Conservation (phyloP, 2,113 vertebrate genomes). For the Azemiops feae region DNA sequence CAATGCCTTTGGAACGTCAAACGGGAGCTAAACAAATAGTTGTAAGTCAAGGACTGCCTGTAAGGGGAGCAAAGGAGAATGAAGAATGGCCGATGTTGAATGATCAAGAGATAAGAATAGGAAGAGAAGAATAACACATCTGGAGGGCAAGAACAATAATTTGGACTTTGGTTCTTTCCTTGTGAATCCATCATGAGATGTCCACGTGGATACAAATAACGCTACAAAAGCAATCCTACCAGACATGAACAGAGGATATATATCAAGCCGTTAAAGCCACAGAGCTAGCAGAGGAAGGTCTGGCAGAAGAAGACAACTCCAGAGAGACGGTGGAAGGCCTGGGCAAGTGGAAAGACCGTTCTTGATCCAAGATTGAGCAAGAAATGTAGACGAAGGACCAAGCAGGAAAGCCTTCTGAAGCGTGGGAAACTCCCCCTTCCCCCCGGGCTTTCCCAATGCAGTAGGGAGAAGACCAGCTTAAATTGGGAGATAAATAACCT, state of each 20-base stretch:
- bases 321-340: not conserved
- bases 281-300: not conserved
- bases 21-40: too few relatives aligned
- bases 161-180: not conserved
- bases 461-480: conserved; percentile 22
- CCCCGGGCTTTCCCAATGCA: conserved; percentile 19
- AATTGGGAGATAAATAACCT: not conserved
- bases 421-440: not conserved
- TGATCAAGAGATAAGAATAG: not conserved
- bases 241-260: too few relatives aligned
- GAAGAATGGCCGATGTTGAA: not conserved
- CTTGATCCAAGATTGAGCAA: not conserved
- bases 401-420: not conserved
- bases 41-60: too few relatives aligned
- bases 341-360: not conserved
- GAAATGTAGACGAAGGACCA: not conserved
- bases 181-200: not conserved
- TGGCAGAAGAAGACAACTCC: not conserved
- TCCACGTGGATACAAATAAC: not conserved
- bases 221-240: too few relatives aligned
- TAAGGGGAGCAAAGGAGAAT: not conserved
- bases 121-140: not conserved
- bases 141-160: not conserved
- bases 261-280: not conserved
- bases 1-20: too few relatives aligned